phyloP scores from a whole-genome alignment of 2,113 vertebrate genomes.

The Carollia perspicillata region DNA sequence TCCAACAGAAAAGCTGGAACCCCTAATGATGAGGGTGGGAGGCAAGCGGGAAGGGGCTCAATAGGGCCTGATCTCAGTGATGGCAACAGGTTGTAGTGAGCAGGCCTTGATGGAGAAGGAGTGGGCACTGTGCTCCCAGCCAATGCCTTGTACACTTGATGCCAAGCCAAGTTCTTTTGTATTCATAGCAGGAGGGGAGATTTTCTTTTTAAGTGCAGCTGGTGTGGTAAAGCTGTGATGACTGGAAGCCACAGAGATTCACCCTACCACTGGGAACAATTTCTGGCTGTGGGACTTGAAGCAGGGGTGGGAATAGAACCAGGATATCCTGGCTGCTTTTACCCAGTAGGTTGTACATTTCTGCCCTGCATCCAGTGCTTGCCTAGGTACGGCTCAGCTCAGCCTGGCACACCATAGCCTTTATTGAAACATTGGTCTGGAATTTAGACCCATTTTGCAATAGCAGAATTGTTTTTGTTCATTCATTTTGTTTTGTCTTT shows the following conservation, averaged over 20 bases:
- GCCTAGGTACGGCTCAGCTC: neutral
- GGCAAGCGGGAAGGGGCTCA: neutral
- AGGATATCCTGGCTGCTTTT: neutral
- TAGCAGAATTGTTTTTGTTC: neutral
- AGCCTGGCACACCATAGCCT: neutral
- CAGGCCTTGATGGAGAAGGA: neutral
- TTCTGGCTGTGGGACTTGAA: constrained; percentile 9
- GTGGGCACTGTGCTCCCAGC: neutral
- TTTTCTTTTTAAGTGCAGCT: neutral
- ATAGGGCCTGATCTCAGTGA: neutral
- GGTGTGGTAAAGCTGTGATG: neutral
- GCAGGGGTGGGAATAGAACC: neutral
- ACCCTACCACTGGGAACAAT: neutral
- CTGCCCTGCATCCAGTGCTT: neutral
- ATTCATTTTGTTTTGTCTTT: neutral
- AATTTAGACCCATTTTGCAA: neutral
- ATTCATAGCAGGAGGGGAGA: neutral
- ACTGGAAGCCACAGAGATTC: neutral
- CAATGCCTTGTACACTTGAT: neutral
- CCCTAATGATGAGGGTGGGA: neutral
- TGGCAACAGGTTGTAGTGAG: neutral
- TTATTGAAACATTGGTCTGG: neutral
- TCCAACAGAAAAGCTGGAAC: neutral
- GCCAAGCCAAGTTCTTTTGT: neutral
- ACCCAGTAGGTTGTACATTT: neutral